Percentiles rank a stretch among this genome's conserved stretches.
Conservation (phyloP, 2,797 vertebrate species). For the Sebastes diploproa region DNA sequence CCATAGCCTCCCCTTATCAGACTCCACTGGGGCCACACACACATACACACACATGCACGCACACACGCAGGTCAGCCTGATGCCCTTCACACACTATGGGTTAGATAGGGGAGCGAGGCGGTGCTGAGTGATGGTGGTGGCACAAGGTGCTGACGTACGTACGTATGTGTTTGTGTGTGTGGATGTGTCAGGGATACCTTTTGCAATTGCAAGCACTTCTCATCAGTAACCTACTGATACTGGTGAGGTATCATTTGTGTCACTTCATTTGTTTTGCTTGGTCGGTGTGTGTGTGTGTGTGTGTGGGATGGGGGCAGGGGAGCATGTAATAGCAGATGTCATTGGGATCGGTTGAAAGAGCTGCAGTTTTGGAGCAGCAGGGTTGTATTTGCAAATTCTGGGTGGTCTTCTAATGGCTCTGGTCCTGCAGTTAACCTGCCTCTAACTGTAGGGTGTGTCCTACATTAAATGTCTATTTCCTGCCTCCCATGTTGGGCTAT, state of each 20-base stretch:
- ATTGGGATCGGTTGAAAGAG: conserved; percentile 74
- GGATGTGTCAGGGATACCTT: conserved; percentile 72
- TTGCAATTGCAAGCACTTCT: conserved; percentile 80
- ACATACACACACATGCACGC: conserved; percentile 15
- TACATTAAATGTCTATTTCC: conserved; percentile 84
- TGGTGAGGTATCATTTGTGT: conserved; percentile 78
- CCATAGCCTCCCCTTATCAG: conserved; percentile 81
- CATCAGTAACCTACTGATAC: conserved; percentile 72
- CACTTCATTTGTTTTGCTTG: conserved; percentile 77
- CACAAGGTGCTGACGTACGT: conserved; percentile 79
- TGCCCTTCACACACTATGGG: conserved; percentile 81
- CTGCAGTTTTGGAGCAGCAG: conserved; percentile 73
- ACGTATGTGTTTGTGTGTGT: conserved; percentile 67
- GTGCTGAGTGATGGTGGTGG: conserved; percentile 81
- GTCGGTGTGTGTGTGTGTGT: conserved; percentile 30
- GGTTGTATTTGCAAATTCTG: conserved; percentile 80
- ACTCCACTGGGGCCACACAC: conserved; percentile 72
- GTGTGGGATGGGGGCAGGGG: conserved; percentile 65
- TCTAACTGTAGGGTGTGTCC: conserved; percentile 84
- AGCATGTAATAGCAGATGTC: conserved; percentile 78
- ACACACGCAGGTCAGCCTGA: conserved; percentile 73
- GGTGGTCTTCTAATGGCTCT: conserved; percentile 83
- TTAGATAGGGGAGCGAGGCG: conserved; percentile 73
- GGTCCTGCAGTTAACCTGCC: conserved; percentile 82
- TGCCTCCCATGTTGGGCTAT: conserved; percentile 83